phyloP scores from a whole-genome alignment of 1,140 invertebrate genomes.

The Oppia nitens region DNA sequence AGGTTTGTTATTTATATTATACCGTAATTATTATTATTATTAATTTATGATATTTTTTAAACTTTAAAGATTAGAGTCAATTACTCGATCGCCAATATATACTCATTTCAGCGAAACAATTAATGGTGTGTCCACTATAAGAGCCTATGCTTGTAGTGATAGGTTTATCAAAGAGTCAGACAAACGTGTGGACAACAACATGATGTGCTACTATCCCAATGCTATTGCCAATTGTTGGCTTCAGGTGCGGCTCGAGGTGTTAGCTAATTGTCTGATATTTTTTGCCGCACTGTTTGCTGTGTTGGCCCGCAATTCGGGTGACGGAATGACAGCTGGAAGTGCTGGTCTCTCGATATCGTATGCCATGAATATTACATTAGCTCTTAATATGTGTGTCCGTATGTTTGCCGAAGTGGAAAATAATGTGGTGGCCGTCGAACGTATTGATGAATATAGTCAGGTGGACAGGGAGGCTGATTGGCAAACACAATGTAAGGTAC shows the following conservation, averaged over 20 bases:
- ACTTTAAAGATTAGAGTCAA: slow-evolving; percentile 87
- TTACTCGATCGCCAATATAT: too few species aligned
- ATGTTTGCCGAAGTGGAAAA: slow-evolving; percentile 43
- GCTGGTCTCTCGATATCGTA: slow-evolving; percentile 9
- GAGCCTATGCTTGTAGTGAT: slow-evolving; percentile 30
- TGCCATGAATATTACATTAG: slow-evolving; percentile 31
- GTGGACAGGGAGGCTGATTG: not conserved
- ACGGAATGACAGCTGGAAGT: slow-evolving; percentile 20
- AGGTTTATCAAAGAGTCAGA: slow-evolving; percentile 27
- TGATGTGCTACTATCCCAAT: slow-evolving; percentile 32
- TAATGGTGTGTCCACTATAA: slow-evolving; percentile 38
- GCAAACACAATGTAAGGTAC: slow-evolving; percentile 6
- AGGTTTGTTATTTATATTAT: too few species aligned
- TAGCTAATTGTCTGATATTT: slow-evolving; percentile 77
- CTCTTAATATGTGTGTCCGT: slow-evolving; percentile 40
- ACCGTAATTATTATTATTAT: too few species aligned
- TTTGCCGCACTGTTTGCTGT: too few species aligned
- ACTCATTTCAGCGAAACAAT: slow-evolving; percentile 93
- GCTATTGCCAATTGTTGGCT: slow-evolving; percentile 31
- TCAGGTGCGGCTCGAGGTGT: slow-evolving; percentile 58
- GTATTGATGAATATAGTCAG: slow-evolving; percentile 38
- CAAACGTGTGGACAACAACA: slow-evolving; percentile 35
- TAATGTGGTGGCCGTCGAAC: slow-evolving; percentile 45
- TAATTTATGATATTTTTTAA: too few species aligned
- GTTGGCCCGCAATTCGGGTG: too few species aligned